Evolutionary conservation across 2,888 invertebrate species (phyloP), one percentile per base, ranked within the genome.

Genomic region (Lasioglossum pauxillum): DNA sequence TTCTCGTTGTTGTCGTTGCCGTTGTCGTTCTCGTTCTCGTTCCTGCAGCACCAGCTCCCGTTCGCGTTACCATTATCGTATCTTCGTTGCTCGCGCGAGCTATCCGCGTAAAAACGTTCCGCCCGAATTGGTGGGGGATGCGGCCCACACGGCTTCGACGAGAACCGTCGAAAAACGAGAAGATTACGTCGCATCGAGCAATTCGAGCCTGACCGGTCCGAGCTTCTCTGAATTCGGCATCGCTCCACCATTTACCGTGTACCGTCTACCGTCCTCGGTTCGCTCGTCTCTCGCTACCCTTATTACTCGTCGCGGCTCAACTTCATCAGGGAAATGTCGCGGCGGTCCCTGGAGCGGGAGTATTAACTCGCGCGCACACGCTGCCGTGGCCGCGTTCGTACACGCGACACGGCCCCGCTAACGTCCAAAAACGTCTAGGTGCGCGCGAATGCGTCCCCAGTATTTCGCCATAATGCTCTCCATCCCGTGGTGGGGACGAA

Each of bases 221-320:
- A 0, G 19, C 23, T 19, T 23, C 12, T 23, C 35, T 4, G 35
- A 19, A 35, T 69, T 69, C 38, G 23, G 12, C 38, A 23, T 23
- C 23, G 12, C 4, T 10, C 23, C 23, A 12, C 35, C 38, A 31
- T 38, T 64, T 27, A 23, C 7, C 27, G 23, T 19, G 5, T 49
- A 49, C 49, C 19, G 49, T 23, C 8, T 8, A 46, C 49, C 53
- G 23, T 53, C 53, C 23, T 12, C n/a, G 31, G 31, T 31, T 90
- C 88, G 85, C 86, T 88, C 88, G 82, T 90, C 89, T 90, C 92
- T 89, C 92, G 92, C 93, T 92, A 95, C 93, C 95, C 95, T 95
- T 95, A 95, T 95, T 95, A 95, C 94, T 93, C 92, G 93, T 93
- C 94, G 94, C 93, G 92, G 94, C 93, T 94, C 95, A 94, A 94